These are phyloP conservation scores for Hormaphis cornu DNA, from an alignment of 1,140 invertebrate species.

Conservation along the genomic window DNA sequence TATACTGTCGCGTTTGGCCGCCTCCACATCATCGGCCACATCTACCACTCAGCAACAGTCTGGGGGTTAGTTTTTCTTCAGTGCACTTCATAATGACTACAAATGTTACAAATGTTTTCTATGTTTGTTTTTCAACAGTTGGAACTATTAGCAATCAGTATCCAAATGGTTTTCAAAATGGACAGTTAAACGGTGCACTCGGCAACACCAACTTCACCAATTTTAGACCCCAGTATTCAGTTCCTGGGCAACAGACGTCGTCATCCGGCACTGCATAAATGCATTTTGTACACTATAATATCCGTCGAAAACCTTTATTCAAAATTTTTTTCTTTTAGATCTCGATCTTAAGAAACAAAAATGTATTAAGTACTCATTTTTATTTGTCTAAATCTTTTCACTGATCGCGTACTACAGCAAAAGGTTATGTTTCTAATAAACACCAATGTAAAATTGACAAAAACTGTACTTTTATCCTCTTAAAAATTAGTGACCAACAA, in stretches of 20 bases:
- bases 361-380: no score
- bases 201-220: slow-evolving; percentile 74
- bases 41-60: slow-evolving; percentile 33
- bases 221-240: slow-evolving; percentile 82
- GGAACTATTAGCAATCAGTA: slow-evolving; percentile 54
- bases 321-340: slow-evolving; percentile 15
- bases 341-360: slow-evolving; percentile 12
- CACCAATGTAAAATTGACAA: slow-evolving; percentile 6
- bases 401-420: background rate
- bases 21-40: slow-evolving; percentile 53
- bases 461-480: slow-evolving; percentile 1
- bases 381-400: slow-evolving; percentile 6
- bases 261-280: slow-evolving; percentile 38
- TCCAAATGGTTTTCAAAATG: slow-evolving; percentile 64
- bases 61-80: background rate
- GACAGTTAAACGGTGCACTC: slow-evolving; percentile 59
- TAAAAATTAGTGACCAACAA: slow-evolving; percentile 14
- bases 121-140: slow-evolving; percentile 41
- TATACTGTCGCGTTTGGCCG: slow-evolving; percentile 82
- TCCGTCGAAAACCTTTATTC: slow-evolving; percentile 18
- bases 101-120: slow-evolving; percentile 28
- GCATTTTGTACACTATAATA: slow-evolving; percentile 16
- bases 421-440: slow-evolving; percentile 19
- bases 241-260: slow-evolving; percentile 63
- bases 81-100: slow-evolving; percentile 4